Conservation (phyloP, 1,140 invertebrate genomes). For the Drosophila novamexicana region DNA sequence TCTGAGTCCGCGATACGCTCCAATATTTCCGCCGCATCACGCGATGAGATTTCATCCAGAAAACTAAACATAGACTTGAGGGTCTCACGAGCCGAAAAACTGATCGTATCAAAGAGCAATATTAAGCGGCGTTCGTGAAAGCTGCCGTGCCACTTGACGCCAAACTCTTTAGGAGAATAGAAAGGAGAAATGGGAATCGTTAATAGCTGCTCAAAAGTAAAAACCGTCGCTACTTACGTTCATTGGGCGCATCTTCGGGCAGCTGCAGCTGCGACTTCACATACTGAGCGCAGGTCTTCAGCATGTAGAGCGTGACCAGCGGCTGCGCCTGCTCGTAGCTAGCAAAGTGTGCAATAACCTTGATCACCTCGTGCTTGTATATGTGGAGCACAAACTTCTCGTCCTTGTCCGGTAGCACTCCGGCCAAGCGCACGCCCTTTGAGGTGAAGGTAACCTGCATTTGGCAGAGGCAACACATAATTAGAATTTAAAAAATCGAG, state of each 20-base stretch:
- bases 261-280: slow-evolving; percentile 90
- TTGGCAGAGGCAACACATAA: not conserved
- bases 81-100: slow-evolving; percentile 87
- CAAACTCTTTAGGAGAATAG: slow-evolving; percentile 84
- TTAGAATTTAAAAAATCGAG: not conserved
- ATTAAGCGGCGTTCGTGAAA: slow-evolving; percentile 87
- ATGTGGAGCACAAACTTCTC: slow-evolving; percentile 85
- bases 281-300: slow-evolving; percentile 87
- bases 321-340: slow-evolving; percentile 89
- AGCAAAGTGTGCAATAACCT: slow-evolving; percentile 90
- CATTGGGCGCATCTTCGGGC: slow-evolving; percentile 82
- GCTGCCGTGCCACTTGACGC: slow-evolving; percentile 85
- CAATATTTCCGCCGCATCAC: slow-evolving; percentile 93
- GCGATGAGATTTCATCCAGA: slow-evolving; percentile 89
- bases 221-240: slow-evolving; percentile 50
- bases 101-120: slow-evolving; percentile 89
- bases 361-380: slow-evolving; percentile 88
- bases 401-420: slow-evolving; percentile 86
- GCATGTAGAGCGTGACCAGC: slow-evolving; percentile 91
- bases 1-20: slow-evolving; percentile 86
- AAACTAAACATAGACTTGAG: slow-evolving; percentile 88
- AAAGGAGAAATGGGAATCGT: not conserved
- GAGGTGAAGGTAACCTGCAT: slow-evolving; percentile 87
- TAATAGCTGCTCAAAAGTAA: not conserved
- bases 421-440: slow-evolving; percentile 88